These are phyloP conservation scores for Turritopsis dohrnii DNA, from an alignment of 30 jellyfish, hydroid and myxozoan genomes.

Conservation along the genomic window DNA sequence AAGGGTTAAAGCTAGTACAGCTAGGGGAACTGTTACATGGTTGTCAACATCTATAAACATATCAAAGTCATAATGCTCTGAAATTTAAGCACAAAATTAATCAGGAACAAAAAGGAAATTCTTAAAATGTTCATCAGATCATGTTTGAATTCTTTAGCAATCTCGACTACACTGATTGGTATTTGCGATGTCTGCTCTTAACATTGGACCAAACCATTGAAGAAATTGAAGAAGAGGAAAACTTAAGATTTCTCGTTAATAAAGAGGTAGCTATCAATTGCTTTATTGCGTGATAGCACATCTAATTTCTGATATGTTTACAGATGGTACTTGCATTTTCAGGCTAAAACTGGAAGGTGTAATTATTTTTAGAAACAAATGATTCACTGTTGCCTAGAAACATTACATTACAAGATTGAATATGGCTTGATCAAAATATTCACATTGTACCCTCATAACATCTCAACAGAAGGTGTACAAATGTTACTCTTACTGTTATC, in stretches of 20 bases:
- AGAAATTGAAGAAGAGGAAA: not conserved
- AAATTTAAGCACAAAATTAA: no score
- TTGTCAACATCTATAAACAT: no score
- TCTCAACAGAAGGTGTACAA: not conserved
- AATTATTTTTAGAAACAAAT: conserved; percentile 1
- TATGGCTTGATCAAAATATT: conserved; percentile 2
- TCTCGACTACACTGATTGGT: conserved; percentile 10
- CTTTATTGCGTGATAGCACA: no score
- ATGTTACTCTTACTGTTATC: not conserved
- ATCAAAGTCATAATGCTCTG: not conserved
- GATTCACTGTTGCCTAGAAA: not conserved
- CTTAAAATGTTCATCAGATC: no score
- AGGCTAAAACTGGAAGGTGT: no score
- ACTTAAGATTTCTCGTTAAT: not conserved
- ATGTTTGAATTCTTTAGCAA: no score
- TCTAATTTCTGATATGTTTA: no score
- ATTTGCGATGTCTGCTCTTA: not conserved
- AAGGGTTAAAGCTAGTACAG: no score
- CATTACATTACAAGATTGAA: not conserved
- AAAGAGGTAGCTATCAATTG: no score
- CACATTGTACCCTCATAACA: not conserved
- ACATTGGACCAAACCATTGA: not conserved
- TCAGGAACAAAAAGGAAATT: no score
- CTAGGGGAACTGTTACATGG: no score
- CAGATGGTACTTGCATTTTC: no score